Evolutionary conservation across 2,888 invertebrate genomes (phyloP), one percentile per base, ranked within the genome.

Genomic region (Phasia obesa): DNA sequence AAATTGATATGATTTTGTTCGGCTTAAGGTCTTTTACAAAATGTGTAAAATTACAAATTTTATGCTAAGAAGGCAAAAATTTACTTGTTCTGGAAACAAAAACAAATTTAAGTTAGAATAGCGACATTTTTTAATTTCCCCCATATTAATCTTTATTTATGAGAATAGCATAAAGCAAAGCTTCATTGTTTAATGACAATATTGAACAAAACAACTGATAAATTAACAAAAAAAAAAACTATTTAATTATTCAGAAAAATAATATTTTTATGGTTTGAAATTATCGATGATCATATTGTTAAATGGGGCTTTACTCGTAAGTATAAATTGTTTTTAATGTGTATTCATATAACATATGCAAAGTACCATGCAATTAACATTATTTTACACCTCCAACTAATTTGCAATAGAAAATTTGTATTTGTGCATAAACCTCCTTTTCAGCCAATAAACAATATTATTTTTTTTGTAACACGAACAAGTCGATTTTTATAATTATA

Each of bases 321-420:
- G 31, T 11, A 35, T 11, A 1, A 11, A 35, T 35, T 11, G 11
- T 35, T 11, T 35, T 11, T 35, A 9, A 35, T 35, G 35, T 35
- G 11, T 35, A 35, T 35, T 35, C 11, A 35, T 35, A 35, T 11
- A 35, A 35, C 35, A 11, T 35, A 35, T 35, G 42, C 42, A 15
- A 42, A n/a, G 13, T 42, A 4, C 47, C 23, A 35, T 35, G 11
- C 67, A 81, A 73, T 81, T 77, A 81, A 73, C 49, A 64, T 73
- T 77, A 77, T 73, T 81, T 73, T 62, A 81, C 76, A 77, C 60
- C 53, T 76, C 59, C 65, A 35, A 51, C 13, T 17, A 70, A 76
- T 38, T 23, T n/a, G 67, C 35, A 60, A 67, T 71, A 47, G 59
- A 76, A 60, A 31, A 73, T 55, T 60, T 73, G 21, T 55, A 55